Percentiles rank a stretch among this genome's conserved stretches.
Conservation (phyloP, 92 coral and sea anemone species). For the Actinernus sp. region DNA sequence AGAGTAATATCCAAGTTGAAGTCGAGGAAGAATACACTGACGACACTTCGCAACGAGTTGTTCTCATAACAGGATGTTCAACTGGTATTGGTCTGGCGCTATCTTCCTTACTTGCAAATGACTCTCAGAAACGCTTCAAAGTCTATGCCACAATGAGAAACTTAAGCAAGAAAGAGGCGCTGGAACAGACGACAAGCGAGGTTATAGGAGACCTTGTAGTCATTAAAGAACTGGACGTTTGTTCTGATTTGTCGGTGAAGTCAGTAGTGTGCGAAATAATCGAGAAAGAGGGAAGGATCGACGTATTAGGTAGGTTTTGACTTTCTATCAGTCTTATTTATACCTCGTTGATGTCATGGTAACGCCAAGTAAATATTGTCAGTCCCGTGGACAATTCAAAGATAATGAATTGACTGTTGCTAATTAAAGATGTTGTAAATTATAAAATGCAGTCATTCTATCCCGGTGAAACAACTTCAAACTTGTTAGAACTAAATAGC, state of each 20-base stretch:
- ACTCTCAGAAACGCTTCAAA: conserved; percentile 82
- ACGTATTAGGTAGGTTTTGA: conserved; percentile 90
- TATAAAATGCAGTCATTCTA: no score
- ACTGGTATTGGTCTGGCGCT: conserved; percentile 87
- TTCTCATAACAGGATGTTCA: conserved; percentile 91
- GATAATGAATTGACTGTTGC: no score
- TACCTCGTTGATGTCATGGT: no score
- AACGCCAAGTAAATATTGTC: no score
- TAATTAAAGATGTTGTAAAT: no score
- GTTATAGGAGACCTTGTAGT: conserved; percentile 72
- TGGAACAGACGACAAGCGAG: conserved; percentile 64
- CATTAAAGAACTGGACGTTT: conserved; percentile 82
- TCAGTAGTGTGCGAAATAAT: conserved; percentile 72
- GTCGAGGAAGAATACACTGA: conserved; percentile 25
- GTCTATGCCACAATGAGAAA: conserved; percentile 96
- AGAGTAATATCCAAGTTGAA: no score
- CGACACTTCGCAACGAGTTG: conserved; percentile 58
- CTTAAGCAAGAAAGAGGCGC: conserved; percentile 69
- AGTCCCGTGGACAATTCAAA: no score
- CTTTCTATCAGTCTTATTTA: no score
- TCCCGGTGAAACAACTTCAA: no score
- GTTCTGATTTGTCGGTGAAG: conserved; percentile 85
- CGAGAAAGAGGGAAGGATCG: conserved; percentile 76
- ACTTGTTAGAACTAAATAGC: no score
- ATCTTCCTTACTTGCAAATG: conserved; percentile 83